phyloP scores from a whole-genome alignment of 2,888 invertebrate species.

The Subacronicta megacephala region DNA sequence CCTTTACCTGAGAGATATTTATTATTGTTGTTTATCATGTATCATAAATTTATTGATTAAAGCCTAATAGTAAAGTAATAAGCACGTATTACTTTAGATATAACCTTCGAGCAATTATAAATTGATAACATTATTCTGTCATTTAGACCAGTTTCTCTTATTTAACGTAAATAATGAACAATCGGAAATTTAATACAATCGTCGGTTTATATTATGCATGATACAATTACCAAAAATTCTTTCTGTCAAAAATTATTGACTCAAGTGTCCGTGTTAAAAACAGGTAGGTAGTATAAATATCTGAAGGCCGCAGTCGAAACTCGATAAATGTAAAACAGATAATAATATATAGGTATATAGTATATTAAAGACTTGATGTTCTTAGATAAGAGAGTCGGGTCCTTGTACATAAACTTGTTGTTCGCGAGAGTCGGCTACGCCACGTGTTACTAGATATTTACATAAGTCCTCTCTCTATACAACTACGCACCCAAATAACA shows the following conservation, averaged over 20 bases:
- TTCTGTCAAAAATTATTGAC: constrained; percentile 44
- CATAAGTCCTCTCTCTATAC: constrained; percentile 13
- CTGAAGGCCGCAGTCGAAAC: constrained; percentile 49
- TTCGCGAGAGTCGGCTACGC: constrained; percentile 11
- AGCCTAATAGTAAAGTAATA: too few species aligned
- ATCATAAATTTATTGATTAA: not conserved
- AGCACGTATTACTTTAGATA: too few species aligned
- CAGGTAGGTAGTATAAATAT: constrained; percentile 31
- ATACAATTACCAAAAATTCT: constrained; percentile 24
- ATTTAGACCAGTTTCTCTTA: too few species aligned
- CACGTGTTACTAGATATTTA: constrained; percentile 36
- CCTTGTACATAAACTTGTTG: constrained; percentile 20
- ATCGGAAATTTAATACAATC: constrained; percentile 7
- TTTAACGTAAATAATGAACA: constrained; percentile 3
- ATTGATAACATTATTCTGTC: too few species aligned
- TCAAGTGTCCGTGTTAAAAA: constrained; percentile 52
- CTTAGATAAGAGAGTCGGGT: constrained; percentile 34
- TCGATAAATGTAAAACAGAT: constrained; percentile 40
- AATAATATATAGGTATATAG: constrained; percentile 20
- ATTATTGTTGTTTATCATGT: constrained; percentile 1
- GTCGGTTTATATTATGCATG: not conserved
- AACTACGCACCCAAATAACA: constrained; percentile 24
- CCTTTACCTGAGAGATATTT: constrained; percentile 70
- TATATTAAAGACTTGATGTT: constrained; percentile 18
- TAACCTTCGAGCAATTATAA: too few species aligned